A percentile compares a stretch with the other conserved stretches of the same genome.
These are phyloP conservation scores for Heliothis virescens DNA, from an alignment of 1,140 invertebrate genomes.

Conservation along the genomic window DNA sequence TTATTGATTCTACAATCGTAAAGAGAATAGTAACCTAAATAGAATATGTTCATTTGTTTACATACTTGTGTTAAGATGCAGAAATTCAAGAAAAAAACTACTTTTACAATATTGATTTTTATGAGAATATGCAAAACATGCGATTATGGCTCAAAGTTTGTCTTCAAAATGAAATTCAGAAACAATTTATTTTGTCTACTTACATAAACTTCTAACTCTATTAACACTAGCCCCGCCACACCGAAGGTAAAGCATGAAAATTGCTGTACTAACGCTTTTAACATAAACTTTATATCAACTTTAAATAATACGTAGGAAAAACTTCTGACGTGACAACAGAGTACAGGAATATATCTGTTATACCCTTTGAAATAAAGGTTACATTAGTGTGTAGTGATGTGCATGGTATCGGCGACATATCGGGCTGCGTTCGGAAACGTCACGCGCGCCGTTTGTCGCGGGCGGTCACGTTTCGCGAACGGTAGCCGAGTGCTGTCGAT, in stretches of 20 bases:
- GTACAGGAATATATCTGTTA: slow-evolving; percentile 9
- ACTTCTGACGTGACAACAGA: slow-evolving; percentile 3
- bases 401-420: slow-evolving; percentile 69
- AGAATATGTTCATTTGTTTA: too few species aligned
- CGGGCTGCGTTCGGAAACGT: slow-evolving; percentile 70
- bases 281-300: slow-evolving; percentile 37
- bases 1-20: too few species aligned
- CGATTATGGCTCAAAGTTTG: too few species aligned
- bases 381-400: slow-evolving; percentile 46
- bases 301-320: slow-evolving; percentile 45
- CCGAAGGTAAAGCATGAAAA: slow-evolving; percentile 33
- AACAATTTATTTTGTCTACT: too few species aligned
- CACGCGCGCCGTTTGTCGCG: slow-evolving; percentile 80
- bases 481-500: slow-evolving; percentile 71
- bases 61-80: too few species aligned
- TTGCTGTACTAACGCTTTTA: slow-evolving; percentile 45
- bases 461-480: slow-evolving; percentile 76
- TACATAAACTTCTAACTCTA: not conserved
- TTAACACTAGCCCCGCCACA: slow-evolving; percentile 1
- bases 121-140: too few species aligned
- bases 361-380: slow-evolving; percentile 26
- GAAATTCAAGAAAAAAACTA: too few species aligned
- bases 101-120: too few species aligned
- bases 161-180: too few species aligned
- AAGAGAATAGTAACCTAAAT: too few species aligned